phyloP scores from a whole-genome alignment of 2,113 vertebrate genomes.

The Donacobius atricapilla region DNA sequence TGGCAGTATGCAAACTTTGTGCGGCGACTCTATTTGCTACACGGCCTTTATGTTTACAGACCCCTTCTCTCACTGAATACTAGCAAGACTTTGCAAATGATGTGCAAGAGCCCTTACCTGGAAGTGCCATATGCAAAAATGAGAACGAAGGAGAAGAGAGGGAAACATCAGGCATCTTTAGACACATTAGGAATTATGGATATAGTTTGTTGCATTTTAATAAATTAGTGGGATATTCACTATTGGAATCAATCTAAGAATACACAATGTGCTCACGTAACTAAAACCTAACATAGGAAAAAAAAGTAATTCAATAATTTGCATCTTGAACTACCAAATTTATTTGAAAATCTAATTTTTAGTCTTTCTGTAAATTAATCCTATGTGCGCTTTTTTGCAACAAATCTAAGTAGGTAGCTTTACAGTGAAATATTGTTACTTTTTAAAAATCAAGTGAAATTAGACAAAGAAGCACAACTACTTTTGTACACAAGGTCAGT shows the following conservation, averaged over 20 bases:
- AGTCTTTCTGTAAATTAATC: not conserved
- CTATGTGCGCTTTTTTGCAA: not conserved
- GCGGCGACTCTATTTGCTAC: not conserved
- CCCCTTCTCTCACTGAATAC: not conserved
- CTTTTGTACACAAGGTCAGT: not conserved
- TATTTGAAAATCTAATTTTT: constrained; percentile 27
- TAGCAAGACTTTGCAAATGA: not conserved
- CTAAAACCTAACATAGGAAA: not conserved
- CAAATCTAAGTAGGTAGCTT: not conserved
- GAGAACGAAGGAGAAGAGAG: not conserved
- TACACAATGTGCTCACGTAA: not conserved
- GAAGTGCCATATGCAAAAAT: not conserved
- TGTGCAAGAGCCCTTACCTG: rapidly evolving
- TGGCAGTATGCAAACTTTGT: not conserved
- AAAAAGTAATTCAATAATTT: not conserved
- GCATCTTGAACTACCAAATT: not conserved
- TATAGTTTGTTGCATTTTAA: not conserved
- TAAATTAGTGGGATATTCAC: not conserved
- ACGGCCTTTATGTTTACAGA: not conserved
- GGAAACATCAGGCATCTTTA: not conserved
- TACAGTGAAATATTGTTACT: not conserved
- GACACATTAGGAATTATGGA: not conserved
- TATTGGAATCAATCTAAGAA: not conserved
- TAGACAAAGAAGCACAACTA: not conserved
- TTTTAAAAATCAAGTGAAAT: not conserved